Evolutionary conservation across 2,888 invertebrate species (phyloP).

Genomic region (Molorchus minor): DNA sequence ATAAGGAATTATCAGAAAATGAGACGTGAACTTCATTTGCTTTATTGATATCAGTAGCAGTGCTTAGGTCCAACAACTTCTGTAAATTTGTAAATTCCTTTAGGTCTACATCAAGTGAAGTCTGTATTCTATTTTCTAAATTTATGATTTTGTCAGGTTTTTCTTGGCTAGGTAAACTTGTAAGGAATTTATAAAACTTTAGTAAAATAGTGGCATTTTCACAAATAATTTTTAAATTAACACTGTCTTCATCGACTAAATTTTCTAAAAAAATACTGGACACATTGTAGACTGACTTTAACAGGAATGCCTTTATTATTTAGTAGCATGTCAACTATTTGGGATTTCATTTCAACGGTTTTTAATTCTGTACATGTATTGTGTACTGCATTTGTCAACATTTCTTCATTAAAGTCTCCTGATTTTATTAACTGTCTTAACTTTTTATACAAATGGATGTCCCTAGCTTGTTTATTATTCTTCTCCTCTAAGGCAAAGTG

Average conservation of each 20-base stretch:
- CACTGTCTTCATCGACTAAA: conserved; percentile 45
- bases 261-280: conserved; percentile 60
- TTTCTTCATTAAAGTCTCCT: conserved; percentile 64
- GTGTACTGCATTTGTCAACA: conserved; percentile 65
- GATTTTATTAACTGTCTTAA: conserved; percentile 72
- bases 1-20: conserved; percentile 66
- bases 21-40: conserved; percentile 59
- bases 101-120: conserved; percentile 60
- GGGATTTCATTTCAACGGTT: conserved; percentile 76
- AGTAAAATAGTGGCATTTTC: conserved; percentile 54
- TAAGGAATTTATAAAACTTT: conserved; percentile 51
- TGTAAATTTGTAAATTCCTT: conserved; percentile 72
- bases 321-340: conserved; percentile 76
- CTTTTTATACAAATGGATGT: conserved; percentile 85
- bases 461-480: conserved; percentile 86
- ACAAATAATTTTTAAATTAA: conserved; percentile 51
- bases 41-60: conserved; percentile 55
- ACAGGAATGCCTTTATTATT: conserved; percentile 72
- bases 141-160: conserved; percentile 47
- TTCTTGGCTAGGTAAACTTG: conserved; percentile 39
- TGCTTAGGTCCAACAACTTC: conserved; percentile 69
- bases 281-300: conserved; percentile 68
- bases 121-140: conserved; percentile 37
- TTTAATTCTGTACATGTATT: conserved; percentile 71
- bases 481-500: conserved; percentile 89